Conservation (phyloP, 2,113 vertebrate species). For the Rhagologus leucostigma region DNA sequence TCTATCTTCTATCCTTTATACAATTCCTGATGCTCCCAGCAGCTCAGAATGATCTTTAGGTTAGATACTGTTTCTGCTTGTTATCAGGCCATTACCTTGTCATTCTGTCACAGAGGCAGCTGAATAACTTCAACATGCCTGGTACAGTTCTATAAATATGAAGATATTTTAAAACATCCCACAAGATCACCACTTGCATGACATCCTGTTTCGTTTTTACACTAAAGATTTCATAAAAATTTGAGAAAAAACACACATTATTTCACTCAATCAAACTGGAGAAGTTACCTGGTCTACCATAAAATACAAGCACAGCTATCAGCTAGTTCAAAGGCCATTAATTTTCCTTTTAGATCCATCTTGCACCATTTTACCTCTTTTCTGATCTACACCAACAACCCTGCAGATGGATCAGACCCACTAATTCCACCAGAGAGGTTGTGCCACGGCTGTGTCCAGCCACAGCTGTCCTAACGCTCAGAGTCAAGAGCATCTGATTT, state of each 20-base stretch:
- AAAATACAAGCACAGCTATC: neutral
- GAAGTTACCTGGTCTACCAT: neutral
- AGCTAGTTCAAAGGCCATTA: neutral
- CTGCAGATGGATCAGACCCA: neutral
- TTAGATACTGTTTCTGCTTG: neutral
- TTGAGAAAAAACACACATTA: neutral
- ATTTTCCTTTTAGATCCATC: neutral
- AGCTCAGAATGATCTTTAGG: neutral
- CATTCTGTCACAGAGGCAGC: neutral
- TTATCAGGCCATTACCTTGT: neutral
- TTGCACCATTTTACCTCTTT: neutral
- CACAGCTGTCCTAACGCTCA: neutral
- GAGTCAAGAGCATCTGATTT: slow-evolving; percentile 1
- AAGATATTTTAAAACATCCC: neutral
- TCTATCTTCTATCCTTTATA: neutral
- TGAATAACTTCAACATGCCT: neutral
- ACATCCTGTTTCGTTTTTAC: neutral
- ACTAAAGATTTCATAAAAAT: neutral
- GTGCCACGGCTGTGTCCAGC: neutral
- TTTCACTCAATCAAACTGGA: neutral
- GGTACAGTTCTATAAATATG: neutral
- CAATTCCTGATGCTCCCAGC: neutral
- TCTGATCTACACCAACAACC: neutral
- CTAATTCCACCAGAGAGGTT: neutral
- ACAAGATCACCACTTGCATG: neutral